Evolutionary conservation across 2,113 vertebrate species (phyloP).

Genomic region (Condylura cristata): DNA sequence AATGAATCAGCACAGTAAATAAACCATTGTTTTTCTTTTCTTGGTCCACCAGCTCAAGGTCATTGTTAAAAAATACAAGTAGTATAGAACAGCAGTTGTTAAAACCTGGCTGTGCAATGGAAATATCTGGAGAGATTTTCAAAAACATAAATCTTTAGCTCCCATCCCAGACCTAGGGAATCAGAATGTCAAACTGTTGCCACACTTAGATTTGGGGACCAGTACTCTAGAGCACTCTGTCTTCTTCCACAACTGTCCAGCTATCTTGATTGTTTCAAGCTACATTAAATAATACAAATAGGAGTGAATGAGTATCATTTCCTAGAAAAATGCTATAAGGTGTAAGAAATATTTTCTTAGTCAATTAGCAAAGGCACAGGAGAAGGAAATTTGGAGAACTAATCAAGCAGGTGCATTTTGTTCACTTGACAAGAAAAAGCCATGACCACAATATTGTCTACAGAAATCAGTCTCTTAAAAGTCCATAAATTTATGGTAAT

Average conservation of each 20-base stretch:
- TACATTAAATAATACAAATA: not conserved
- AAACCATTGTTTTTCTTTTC: not conserved
- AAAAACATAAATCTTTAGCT: not conserved
- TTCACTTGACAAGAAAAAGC: not conserved
- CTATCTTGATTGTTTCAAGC: not conserved
- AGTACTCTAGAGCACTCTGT: not conserved
- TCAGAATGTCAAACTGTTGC: not conserved
- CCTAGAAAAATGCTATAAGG: not conserved
- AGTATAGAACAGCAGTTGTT: not conserved
- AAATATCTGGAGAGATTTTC: not conserved
- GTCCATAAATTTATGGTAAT: slow-evolving; percentile 27
- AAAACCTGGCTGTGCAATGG: not conserved
- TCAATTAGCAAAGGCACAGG: not conserved
- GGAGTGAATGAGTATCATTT: slow-evolving; percentile 19
- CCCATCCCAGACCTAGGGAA: not conserved
- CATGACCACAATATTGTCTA: not conserved
- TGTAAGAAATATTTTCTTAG: slow-evolving; percentile 24
- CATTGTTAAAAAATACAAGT: not conserved
- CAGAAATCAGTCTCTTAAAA: slow-evolving; percentile 4
- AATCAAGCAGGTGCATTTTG: not conserved
- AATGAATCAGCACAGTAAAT: slow-evolving; percentile 26
- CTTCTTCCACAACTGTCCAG: not conserved
- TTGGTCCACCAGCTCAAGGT: slow-evolving; percentile 36
- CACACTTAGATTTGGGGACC: not conserved
- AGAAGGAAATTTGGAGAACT: not conserved